Base-by-base conservation (phyloP, 2,888 invertebrate genomes). In the Hypsopygia costalis region DNA sequence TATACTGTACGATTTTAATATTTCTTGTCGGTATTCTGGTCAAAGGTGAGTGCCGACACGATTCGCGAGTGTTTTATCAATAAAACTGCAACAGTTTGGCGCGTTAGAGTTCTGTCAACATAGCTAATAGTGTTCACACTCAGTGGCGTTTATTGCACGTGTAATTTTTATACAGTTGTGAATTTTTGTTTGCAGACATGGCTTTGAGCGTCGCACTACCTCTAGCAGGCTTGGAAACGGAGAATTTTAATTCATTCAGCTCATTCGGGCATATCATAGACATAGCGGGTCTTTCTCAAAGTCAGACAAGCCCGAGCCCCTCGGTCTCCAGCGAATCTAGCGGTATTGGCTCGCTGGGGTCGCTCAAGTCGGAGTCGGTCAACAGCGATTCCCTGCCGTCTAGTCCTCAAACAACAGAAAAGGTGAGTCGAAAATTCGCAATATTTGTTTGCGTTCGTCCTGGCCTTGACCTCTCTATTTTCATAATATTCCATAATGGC, bases 151-250 rank as follows among this genome's bases (percentile, higher is more conserved):
- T 74, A 65, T 29, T 72, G 81, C 87, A 85, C 87, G 86, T 86
- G 88, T 86, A 82, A 79, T 70, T 72, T 54, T 56, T 72, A 69
- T 74, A 73, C 50, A 69, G 64, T 62, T 55, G 61, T 66, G 55
- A 68, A 71, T 80, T 79, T 80, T 54, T 58, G 43, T 69, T 86
- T 75, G 35, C 87, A 88, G 89, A 80, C 72, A 92, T 91, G 91
- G 91, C 91, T 75, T 76, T 92, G 69, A 88, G 91, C 69, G 86
- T 92, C 72, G 91, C 91, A 60, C 75, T 92, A 77, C 91, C 91
- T 46, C 69, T 91, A 46, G 85, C 89, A 53, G 91, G 90, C 49
- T 69, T 91, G 76, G 90, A 91, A 65, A 75, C 90, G 36, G 90
- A 90, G 43, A 83, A 81, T 56, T 91, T 90, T 65, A 79, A 83